Percentiles rank a stretch among this genome's conserved stretches.
phyloP scores from a whole-genome alignment of 2,888 invertebrate genomes.

The Cactoblastis cactorum region DNA sequence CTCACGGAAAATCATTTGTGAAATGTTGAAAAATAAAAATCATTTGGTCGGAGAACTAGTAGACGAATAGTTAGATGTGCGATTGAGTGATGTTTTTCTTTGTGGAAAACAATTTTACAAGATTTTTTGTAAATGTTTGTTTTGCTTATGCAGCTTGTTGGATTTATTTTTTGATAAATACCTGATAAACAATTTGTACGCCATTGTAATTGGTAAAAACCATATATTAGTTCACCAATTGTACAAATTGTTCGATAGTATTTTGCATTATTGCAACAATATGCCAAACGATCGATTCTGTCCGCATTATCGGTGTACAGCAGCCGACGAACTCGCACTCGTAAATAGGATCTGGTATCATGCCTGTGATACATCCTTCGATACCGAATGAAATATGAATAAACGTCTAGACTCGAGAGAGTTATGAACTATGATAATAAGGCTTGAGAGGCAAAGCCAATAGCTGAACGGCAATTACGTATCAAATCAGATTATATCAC shows the following conservation, averaged over 20 bases:
- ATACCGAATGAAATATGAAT: constrained; percentile 69
- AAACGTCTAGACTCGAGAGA: constrained; percentile 47
- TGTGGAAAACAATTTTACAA: not conserved
- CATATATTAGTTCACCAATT: constrained; percentile 17
- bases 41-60: not conserved
- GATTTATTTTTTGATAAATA: too few species aligned
- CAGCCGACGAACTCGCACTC: constrained; percentile 52
- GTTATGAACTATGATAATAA: constrained; percentile 63
- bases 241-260: constrained; percentile 15
- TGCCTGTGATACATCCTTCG: constrained; percentile 60
- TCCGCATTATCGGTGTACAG: constrained; percentile 42
- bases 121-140: not conserved
- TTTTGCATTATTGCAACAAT: constrained; percentile 25
- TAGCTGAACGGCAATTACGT: constrained; percentile 43
- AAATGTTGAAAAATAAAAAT: constrained; percentile 19
- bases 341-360: constrained; percentile 64
- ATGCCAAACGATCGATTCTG: constrained; percentile 43
- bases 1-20: constrained; percentile 13
- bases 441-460: constrained; percentile 38
- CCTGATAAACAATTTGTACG: too few species aligned
- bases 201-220: not conserved
- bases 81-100: not conserved
- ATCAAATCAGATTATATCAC: constrained; percentile 28
- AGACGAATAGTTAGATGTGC: not conserved
- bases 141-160: not conserved